phyloP scores from a whole-genome alignment of 2,888 invertebrate genomes.

The Tetragonula carbonaria region DNA sequence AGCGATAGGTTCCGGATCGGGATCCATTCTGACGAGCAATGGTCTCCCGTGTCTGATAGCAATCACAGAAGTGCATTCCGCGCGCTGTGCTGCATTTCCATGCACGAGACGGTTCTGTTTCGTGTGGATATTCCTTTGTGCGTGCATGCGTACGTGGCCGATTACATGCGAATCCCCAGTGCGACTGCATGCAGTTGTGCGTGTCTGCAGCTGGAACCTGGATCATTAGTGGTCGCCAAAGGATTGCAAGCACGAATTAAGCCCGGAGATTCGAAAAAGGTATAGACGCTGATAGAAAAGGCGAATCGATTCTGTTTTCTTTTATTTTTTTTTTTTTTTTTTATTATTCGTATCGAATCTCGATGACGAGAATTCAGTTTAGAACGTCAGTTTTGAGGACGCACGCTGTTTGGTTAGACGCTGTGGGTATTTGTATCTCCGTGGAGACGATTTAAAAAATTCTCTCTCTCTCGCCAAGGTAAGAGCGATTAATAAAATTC shows the following conservation, averaged over 20 bases:
- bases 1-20: background rate
- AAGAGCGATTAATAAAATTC: no score
- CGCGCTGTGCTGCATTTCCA: constrained; percentile 45
- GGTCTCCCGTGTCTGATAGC: constrained; percentile 41
- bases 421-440: no score
- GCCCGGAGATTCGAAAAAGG: constrained; percentile 8
- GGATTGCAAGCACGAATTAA: constrained; percentile 33
- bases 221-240: constrained; percentile 23
- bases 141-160: constrained; percentile 27
- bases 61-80: constrained; percentile 60
- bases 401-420: no score
- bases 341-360: no score
- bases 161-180: background rate
- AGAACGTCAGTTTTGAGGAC: no score
- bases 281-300: background rate
- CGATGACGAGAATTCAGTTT: no score
- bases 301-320: background rate
- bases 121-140: constrained; percentile 46
- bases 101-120: constrained; percentile 37
- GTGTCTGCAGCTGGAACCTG: constrained; percentile 4
- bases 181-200: background rate
- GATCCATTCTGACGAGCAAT: constrained; percentile 45
- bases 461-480: no score
- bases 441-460: no score
- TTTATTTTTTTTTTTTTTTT: no score